Percentiles rank a stretch among this genome's conserved stretches.
phyloP scores from a whole-genome alignment of 2,888 invertebrate species.

The Nemurella pictetii region DNA sequence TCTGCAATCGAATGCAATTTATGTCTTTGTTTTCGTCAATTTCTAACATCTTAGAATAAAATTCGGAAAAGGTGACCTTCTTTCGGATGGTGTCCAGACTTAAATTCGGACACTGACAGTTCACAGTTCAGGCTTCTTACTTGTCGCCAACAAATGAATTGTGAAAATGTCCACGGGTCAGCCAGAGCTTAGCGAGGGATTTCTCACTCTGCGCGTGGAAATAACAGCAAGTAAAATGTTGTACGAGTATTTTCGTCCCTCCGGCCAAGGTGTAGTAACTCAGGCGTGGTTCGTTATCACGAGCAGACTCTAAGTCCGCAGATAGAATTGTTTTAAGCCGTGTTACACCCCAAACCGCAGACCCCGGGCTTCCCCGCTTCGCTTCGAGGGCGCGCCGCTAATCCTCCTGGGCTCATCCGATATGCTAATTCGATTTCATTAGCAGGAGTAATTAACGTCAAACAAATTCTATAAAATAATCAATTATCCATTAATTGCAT shows the following conservation, averaged over 20 bases:
- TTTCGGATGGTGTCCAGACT: too few species aligned
- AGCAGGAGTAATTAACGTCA: constrained; percentile 25
- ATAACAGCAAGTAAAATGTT: neutral
- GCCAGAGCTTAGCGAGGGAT: neutral
- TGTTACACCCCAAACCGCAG: neutral
- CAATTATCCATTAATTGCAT: constrained; percentile 5
- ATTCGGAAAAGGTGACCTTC: too few species aligned
- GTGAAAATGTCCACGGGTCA: neutral
- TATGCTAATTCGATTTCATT: constrained; percentile 37
- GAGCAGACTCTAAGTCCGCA: neutral
- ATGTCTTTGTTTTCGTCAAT: too few species aligned
- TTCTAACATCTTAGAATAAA: too few species aligned
- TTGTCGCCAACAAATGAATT: neutral
- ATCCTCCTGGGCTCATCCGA: neutral
- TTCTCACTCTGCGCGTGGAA: neutral
- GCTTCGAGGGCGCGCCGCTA: neutral
- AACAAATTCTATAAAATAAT: constrained; percentile 19
- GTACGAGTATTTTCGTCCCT: too few species aligned
- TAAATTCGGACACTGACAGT: too few species aligned
- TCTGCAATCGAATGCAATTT: too few species aligned
- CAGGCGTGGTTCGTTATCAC: neutral
- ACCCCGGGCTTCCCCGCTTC: neutral
- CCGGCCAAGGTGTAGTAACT: neutral
- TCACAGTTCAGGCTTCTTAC: too few species aligned
- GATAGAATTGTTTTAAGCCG: neutral